Evolutionary conservation across 2,888 invertebrate genomes (phyloP).

Genomic region (Ferdinandea cuprea): DNA sequence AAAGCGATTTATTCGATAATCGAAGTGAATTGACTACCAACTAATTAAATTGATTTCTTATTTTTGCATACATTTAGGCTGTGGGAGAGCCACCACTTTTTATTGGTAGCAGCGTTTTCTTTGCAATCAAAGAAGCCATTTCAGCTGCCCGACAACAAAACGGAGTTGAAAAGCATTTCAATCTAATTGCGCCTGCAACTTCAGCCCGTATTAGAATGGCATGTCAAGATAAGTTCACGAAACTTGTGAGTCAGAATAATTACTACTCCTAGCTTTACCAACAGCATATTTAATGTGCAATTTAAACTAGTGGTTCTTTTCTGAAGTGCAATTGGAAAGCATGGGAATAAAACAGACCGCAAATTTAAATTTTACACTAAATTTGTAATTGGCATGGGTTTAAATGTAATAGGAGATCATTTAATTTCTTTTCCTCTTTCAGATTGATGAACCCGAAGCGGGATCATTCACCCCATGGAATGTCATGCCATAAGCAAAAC

Average conservation of each 20-base stretch:
- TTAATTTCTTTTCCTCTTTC: not conserved
- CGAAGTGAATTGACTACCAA: no score
- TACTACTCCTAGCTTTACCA: no score
- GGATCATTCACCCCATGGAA: conserved; percentile 33
- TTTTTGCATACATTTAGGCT: conserved; percentile 86
- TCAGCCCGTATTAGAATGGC: conserved; percentile 94
- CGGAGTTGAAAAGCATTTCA: conserved; percentile 85
- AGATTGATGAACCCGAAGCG: conserved; percentile 29
- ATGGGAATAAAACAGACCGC: no score
- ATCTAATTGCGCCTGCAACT: conserved; percentile 93
- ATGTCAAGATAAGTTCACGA: conserved; percentile 92
- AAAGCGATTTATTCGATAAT: no score
- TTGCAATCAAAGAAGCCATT: conserved; percentile 95
- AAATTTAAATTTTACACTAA: no score
- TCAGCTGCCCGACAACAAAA: conserved; percentile 89
- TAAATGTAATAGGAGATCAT: no score
- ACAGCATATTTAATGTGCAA: no score
- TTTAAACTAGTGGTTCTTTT: no score
- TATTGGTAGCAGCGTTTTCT: conserved; percentile 93
- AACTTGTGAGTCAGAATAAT: conserved; percentile 85
- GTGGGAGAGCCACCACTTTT: conserved; percentile 98
- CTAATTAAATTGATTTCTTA: no score
- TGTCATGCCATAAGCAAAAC: conserved; percentile 23
- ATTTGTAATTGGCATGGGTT: no score
- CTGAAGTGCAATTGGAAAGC: no score